These are phyloP conservation scores for Pelochelys cantorii DNA, from an alignment of 2,797 vertebrate species.

Conservation along the genomic window DNA sequence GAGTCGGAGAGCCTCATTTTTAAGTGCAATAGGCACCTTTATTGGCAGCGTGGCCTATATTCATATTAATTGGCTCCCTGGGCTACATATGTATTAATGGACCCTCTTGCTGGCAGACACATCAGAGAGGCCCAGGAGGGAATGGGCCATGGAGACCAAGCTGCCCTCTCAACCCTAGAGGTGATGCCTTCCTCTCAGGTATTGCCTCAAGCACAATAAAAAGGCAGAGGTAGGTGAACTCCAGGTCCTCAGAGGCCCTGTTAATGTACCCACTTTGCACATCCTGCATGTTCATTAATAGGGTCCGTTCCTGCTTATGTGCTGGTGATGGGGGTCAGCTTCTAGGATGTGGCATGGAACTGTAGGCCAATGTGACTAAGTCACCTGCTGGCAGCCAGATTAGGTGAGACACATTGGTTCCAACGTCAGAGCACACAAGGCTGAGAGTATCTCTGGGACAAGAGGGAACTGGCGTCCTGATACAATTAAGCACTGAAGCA, in stretches of 20 bases:
- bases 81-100: background rate
- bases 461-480: rapidly evolving
- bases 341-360: background rate
- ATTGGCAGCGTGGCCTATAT: background rate
- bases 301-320: rapidly evolving
- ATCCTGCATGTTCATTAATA: rapidly evolving
- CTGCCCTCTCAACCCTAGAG: background rate
- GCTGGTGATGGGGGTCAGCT: background rate
- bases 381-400: rapidly evolving
- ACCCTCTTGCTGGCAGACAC: background rate
- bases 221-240: background rate
- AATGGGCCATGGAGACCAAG: background rate
- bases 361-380: background rate
- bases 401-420: background rate
- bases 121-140: background rate
- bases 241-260: rapidly evolving
- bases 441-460: rapidly evolving
- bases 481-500: background rate
- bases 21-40: background rate
- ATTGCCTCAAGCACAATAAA: background rate
- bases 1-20: background rate
- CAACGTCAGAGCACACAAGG: background rate
- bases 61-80: background rate
- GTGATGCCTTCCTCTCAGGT: background rate
- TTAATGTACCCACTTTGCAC: background rate